Evolutionary conservation across 2,797 vertebrate species (phyloP).

Genomic region (Syndactyla subalaris): DNA sequence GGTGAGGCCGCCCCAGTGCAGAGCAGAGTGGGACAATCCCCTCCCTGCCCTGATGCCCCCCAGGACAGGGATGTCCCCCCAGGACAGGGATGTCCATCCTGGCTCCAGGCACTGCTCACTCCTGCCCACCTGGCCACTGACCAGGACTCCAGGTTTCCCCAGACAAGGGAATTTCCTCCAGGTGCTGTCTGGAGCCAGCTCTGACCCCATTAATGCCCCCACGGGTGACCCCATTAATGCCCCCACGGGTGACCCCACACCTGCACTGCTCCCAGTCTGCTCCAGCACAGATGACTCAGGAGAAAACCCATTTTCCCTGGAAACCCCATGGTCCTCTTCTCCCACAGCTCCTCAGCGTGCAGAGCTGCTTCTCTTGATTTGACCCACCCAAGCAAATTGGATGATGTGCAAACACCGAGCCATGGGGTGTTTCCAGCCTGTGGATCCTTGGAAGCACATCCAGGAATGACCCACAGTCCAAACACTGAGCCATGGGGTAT

Average conservation of each 20-base stretch:
- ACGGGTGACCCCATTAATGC: background rate
- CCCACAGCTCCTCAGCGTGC: fast-evolving
- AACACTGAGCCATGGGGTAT: too few species aligned
- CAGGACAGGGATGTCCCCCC: background rate
- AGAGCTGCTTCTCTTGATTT: background rate
- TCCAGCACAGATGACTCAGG: background rate
- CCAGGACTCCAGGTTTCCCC: background rate
- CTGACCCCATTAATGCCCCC: background rate
- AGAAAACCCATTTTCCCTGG: background rate
- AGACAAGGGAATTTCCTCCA: background rate
- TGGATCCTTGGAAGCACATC: background rate
- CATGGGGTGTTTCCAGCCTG: background rate
- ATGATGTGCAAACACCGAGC: background rate
- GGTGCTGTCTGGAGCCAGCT: background rate
- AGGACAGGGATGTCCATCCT: background rate
- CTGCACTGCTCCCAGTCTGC: background rate
- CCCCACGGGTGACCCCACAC: background rate
- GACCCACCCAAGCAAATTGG: background rate
- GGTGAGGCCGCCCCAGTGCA: background rate
- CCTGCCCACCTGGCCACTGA: background rate
- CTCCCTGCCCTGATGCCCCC: background rate
- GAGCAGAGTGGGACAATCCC: background rate
- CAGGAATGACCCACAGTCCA: background rate
- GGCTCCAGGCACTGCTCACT: background rate
- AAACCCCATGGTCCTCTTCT: background rate